Percentiles rank a stretch among this genome's conserved stretches.
Evolutionary conservation across 2,797 vertebrate species (phyloP).

Genomic region (Neosilurus hyrtlii): DNA sequence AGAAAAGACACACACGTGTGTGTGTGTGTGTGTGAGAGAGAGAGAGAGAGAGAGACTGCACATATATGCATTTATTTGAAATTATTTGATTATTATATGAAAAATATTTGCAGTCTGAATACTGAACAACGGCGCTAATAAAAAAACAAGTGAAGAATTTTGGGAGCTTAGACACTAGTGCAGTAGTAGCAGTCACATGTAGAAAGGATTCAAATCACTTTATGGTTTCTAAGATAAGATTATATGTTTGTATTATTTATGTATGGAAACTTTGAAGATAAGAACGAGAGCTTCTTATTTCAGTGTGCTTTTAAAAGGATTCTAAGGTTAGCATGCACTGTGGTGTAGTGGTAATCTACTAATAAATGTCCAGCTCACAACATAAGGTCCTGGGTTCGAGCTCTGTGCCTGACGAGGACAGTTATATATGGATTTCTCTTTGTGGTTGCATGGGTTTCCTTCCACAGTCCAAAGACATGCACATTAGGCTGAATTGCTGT

Average conservation of each 20-base stretch:
- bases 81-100: too few relatives aligned
- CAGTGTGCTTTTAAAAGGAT: not conserved
- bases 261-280: slow-evolving; percentile 7
- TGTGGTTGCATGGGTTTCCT: too few relatives aligned
- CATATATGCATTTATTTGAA: not conserved
- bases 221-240: not conserved
- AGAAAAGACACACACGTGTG: not conserved
- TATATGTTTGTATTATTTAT: slow-evolving; percentile 4
- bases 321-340: not conserved
- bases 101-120: slow-evolving; percentile 1
- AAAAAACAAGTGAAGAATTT: not conserved
- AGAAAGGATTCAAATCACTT: not conserved
- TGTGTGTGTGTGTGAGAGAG: too few relatives aligned
- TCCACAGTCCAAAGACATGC: too few relatives aligned
- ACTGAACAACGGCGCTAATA: not conserved
- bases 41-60: not conserved
- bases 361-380: too few relatives aligned
- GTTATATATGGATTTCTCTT: too few relatives aligned
- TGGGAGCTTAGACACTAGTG: not conserved
- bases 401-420: too few relatives aligned
- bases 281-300: not conserved
- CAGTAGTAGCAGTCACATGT: not conserved
- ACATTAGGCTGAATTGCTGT: too few relatives aligned
- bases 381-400: too few relatives aligned
- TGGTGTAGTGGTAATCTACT: too few relatives aligned